phyloP scores from a whole-genome alignment of 1,140 invertebrate species.

The Temnothorax nylanderi region DNA sequence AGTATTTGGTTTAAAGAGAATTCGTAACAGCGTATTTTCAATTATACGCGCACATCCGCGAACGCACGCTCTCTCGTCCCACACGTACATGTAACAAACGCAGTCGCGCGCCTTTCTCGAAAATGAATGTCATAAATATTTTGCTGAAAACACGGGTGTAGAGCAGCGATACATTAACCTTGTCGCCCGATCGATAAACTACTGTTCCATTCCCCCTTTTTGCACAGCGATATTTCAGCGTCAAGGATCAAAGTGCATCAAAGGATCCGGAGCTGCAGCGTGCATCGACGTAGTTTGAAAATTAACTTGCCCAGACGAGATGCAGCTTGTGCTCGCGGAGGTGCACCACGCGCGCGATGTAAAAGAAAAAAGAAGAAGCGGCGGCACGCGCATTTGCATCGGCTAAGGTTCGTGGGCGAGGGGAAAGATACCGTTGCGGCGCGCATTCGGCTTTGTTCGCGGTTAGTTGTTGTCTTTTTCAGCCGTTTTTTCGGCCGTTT shows the following conservation, averaged over 20 bases:
- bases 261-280: constrained; percentile 26
- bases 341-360: neutral
- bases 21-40: constrained; percentile 47
- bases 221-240: constrained; percentile 47
- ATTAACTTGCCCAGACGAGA: constrained; percentile 38
- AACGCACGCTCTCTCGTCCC: neutral
- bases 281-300: constrained; percentile 33
- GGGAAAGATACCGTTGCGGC: neutral
- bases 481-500: constrained; percentile 47
- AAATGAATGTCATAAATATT: constrained; percentile 58
- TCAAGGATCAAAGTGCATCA: constrained; percentile 60
- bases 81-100: no score
- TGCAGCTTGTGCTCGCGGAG: constrained; percentile 15
- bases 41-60: constrained; percentile 30
- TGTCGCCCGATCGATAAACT: constrained; percentile 44
- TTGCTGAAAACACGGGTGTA: constrained; percentile 11
- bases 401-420: constrained; percentile 1
- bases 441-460: constrained; percentile 23
- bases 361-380: neutral
- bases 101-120: constrained; percentile 6
- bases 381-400: constrained; percentile 7
- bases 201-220: constrained; percentile 4
- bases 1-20: constrained; percentile 56
- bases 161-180: constrained; percentile 41
- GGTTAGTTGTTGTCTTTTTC: constrained; percentile 25